These are phyloP conservation scores for Aeoliscus strigatus DNA, from an alignment of 2,797 vertebrate genomes.

Conservation along the genomic window DNA sequence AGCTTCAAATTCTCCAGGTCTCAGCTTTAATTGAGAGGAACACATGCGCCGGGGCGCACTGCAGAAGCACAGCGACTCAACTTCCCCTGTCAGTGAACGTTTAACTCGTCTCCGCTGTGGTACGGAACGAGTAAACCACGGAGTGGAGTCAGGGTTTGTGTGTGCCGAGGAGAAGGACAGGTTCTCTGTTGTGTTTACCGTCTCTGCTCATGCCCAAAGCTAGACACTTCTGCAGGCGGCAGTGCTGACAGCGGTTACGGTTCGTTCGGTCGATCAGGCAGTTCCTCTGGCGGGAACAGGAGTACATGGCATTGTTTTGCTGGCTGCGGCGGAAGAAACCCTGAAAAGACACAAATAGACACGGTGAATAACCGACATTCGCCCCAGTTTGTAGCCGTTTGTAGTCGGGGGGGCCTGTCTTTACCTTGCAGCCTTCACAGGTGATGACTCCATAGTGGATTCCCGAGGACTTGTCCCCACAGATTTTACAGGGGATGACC, in stretches of 20 bases:
- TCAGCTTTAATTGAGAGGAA: constrained; percentile 23
- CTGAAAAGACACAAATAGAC: constrained; percentile 53
- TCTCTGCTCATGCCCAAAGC: constrained; percentile 90
- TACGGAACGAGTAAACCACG: not conserved
- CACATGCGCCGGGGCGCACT: not conserved
- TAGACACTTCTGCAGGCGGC: constrained; percentile 90
- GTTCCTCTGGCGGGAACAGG: constrained; percentile 88
- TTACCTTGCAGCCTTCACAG: constrained; percentile 93
- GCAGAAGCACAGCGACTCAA: not conserved
- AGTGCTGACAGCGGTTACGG: constrained; percentile 92
- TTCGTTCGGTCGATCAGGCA: constrained; percentile 91
- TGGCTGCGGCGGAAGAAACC: constrained; percentile 91
- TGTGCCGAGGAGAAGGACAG: constrained; percentile 3
- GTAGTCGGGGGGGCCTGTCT: constrained; percentile 10
- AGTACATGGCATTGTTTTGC: constrained; percentile 93
- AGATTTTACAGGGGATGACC: constrained; percentile 94
- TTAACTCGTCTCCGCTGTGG: not conserved
- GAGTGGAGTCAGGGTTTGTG: not conserved
- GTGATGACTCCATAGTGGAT: constrained; percentile 95
- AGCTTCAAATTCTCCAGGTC: constrained; percentile 18
- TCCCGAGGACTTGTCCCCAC: constrained; percentile 92
- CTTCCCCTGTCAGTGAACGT: not conserved
- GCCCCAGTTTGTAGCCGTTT: not conserved
- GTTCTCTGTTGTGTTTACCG: constrained; percentile 68
- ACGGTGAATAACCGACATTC: constrained; percentile 2